Evolutionary conservation across 2,888 invertebrate species (phyloP).

Genomic region (Abscondita cerata): DNA sequence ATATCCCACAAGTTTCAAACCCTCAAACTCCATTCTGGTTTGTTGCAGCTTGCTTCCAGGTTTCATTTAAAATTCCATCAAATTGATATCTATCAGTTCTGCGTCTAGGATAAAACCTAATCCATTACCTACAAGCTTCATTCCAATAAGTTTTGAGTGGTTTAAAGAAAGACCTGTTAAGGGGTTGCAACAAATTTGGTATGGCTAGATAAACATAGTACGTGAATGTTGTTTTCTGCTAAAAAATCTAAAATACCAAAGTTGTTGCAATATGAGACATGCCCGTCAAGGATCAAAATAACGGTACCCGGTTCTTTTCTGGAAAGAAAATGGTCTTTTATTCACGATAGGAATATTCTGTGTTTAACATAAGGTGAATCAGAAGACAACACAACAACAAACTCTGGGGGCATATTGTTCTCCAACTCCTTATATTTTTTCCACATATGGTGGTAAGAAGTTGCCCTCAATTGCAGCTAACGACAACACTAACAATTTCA

Average conservation of each 20-base stretch:
- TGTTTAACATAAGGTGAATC: neutral
- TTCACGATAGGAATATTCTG: constrained; percentile 4
- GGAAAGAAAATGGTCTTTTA: neutral
- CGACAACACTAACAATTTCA: neutral
- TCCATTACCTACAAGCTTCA: neutral
- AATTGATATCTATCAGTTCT: constrained; percentile 7
- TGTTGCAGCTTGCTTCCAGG: constrained; percentile 14
- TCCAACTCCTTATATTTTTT: too few relatives aligned
- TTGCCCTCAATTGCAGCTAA: neutral
- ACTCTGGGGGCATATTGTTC: neutral
- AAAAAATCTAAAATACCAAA: neutral
- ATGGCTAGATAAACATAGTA: too few relatives aligned
- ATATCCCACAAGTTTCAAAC: constrained; percentile 14
- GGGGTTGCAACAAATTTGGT: neutral
- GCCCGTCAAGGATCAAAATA: neutral
- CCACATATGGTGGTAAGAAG: neutral
- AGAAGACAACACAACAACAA: neutral
- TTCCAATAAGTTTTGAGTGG: constrained; percentile 1
- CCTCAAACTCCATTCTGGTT: constrained; percentile 14
- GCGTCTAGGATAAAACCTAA: neutral
- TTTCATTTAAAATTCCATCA: constrained; percentile 13
- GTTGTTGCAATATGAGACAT: neutral
- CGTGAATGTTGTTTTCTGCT: neutral
- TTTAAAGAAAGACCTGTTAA: neutral
- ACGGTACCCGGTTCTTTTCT: neutral